Base-by-base conservation (phyloP, 2,797 vertebrate species). In the Notolepis coatsorum region DNA sequence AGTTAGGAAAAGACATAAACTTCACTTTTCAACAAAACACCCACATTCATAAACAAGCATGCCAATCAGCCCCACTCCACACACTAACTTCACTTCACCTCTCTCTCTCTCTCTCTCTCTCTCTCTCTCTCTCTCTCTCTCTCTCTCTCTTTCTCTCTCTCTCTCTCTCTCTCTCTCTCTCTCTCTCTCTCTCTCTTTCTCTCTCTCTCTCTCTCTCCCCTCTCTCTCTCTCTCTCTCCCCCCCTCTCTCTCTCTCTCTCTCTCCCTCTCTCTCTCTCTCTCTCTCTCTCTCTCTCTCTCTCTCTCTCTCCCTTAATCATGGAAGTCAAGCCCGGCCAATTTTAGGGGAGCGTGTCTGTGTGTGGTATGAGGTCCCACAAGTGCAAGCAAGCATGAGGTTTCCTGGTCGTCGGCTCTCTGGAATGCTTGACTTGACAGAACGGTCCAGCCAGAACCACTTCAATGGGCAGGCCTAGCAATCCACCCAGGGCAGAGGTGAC, bases 351-450 rank as follows among this genome's bases (percentile, higher is more conserved):
- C 65, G 58, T 49, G 30, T 59, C 20, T 33, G 72, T 70, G 75
- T 79, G 77, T 74, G 74, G 68, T 54, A 50, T 64, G 50, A 71
- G 77, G 80, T 81, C 76, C 42, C 72, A 63, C 51, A 80, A 78
- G 68, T 69, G 64, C 68, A 73, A 45, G 78, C 60, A 23, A 70
- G 71, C 18, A 0, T 81, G 81, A 18, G 87, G 84, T 88, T 89
- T 88, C 80, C 80, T 75, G 74, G 66, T 85, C 81, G 60, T 52
- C 64, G 75, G 67, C 48, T 79, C 63, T 77, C 58, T 66, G 73
- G 80, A 86, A 89, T 85, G 84, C 71, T 82, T 73, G 67, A 83
- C 75, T 82, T 85, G 82, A 85, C 76, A 75, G 72, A 79, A 71
- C 10, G 25, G 65, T 74, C 84, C 61, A 81, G 27, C 55, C 57